These are phyloP conservation scores for Lates japonicus DNA, from an alignment of 2,797 vertebrate genomes.

Conservation along the genomic window DNA sequence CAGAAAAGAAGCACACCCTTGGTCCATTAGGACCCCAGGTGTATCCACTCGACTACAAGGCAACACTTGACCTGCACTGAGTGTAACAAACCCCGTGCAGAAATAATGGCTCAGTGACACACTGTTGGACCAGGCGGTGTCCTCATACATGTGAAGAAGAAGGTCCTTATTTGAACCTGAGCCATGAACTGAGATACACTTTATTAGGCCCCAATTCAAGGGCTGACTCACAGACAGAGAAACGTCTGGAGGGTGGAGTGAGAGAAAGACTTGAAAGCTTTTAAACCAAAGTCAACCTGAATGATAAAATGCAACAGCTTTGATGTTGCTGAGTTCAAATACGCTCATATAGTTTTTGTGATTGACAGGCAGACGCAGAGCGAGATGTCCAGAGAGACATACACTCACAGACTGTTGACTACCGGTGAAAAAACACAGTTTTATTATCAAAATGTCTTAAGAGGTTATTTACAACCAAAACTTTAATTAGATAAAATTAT, in stretches of 20 bases:
- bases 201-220: slow-evolving; percentile 18
- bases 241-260: background rate
- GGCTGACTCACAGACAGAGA: slow-evolving; percentile 28
- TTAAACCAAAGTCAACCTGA: slow-evolving; percentile 51
- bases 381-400: slow-evolving; percentile 41
- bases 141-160: slow-evolving; percentile 5
- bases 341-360: slow-evolving; percentile 30
- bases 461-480: background rate
- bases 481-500: background rate
- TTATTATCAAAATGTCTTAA: slow-evolving; percentile 18
- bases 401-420: slow-evolving; percentile 17
- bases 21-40: slow-evolving; percentile 35
- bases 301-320: slow-evolving; percentile 61
- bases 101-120: slow-evolving; percentile 11
- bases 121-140: slow-evolving; percentile 17
- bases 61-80: slow-evolving; percentile 23
- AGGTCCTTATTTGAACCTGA: slow-evolving; percentile 40
- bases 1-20: slow-evolving; percentile 45
- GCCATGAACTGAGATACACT: slow-evolving; percentile 24
- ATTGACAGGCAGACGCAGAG: slow-evolving; percentile 32
- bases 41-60: slow-evolving; percentile 22
- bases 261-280: slow-evolving; percentile 60
- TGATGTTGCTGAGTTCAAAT: slow-evolving; percentile 59
- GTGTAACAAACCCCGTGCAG: slow-evolving; percentile 6
- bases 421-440: slow-evolving; percentile 27